Conservation (phyloP, 92 coral and sea anemone species). For the Phenganax stokvisi region DNA sequence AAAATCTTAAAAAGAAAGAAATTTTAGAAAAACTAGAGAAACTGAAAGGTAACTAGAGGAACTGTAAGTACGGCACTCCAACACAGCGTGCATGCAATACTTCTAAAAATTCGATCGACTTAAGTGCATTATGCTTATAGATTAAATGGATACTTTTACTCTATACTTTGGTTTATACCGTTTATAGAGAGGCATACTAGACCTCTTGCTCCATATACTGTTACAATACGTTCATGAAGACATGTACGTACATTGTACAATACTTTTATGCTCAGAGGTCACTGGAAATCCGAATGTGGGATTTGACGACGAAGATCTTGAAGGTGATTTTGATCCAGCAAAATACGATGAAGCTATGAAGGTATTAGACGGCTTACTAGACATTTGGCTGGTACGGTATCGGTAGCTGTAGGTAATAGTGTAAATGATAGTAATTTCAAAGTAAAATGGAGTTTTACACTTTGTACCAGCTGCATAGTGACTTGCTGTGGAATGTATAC, state of each 20-base stretch:
- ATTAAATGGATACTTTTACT: no score
- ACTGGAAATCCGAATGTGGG: constrained; percentile 97
- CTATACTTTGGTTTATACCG: no score
- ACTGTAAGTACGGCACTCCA: neutral
- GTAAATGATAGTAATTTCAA: no score
- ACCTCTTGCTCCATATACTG: neutral
- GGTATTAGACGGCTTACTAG: constrained; percentile 41
- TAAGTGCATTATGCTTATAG: no score
- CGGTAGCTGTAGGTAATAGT: no score
- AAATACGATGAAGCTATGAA: constrained; percentile 87
- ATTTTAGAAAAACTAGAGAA: constrained; percentile 85
- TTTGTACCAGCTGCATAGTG: no score
- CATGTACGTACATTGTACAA: neutral
- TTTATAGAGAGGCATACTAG: no score
- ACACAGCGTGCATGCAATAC: neutral
- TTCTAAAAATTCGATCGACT: neutral
- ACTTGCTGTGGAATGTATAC: neutral
- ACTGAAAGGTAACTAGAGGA: constrained; percentile 60
- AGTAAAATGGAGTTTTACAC: no score
- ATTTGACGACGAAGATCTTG: constrained; percentile 89
- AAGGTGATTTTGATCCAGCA: constrained; percentile 92
- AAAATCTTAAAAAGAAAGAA: constrained; percentile 89
- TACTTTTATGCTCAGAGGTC: constrained; percentile 48
- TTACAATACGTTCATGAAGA: neutral
- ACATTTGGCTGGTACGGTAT: no score